Evolutionary conservation across 1,140 invertebrate genomes (phyloP).

Genomic region (Macrobrachium rosenbergii): DNA sequence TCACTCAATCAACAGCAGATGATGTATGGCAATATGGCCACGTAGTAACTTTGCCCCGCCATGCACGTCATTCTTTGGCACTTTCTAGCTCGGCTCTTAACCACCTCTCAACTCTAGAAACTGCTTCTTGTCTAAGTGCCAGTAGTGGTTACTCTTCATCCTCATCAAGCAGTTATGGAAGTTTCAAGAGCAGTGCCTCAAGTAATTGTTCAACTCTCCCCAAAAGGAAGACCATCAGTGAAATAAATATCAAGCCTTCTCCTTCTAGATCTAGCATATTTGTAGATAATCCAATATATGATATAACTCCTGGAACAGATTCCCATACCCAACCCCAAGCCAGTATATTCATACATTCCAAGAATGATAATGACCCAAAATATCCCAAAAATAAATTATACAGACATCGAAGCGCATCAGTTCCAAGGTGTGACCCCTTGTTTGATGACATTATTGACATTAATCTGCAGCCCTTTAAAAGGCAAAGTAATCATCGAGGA

Average conservation of each 20-base stretch:
- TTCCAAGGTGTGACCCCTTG: neutral
- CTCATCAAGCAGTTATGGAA: constrained; percentile 53
- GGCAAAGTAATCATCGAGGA: too few species aligned
- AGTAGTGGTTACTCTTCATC: constrained; percentile 56
- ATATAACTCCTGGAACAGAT: constrained; percentile 26
- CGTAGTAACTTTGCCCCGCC: constrained; percentile 47
- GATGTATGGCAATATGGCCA: constrained; percentile 54
- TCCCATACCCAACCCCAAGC: neutral
- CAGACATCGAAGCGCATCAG: neutral
- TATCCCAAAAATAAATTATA: too few species aligned
- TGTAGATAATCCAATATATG: constrained; percentile 49
- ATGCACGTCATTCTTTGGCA: constrained; percentile 28
- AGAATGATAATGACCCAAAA: too few species aligned
- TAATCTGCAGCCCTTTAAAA: too few species aligned
- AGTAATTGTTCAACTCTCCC: constrained; percentile 50
- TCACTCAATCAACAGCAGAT: neutral
- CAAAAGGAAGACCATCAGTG: constrained; percentile 6
- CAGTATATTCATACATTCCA: neutral
- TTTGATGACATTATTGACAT: neutral
- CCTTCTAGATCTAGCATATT: constrained; percentile 30
- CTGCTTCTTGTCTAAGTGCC: constrained; percentile 44
- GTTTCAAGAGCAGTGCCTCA: constrained; percentile 55
- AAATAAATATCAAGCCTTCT: neutral
- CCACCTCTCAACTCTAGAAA: constrained; percentile 28
- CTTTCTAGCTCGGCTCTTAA: constrained; percentile 40